These are phyloP conservation scores for Eristalis pertinax DNA, from an alignment of 2,888 invertebrate genomes.

Conservation along the genomic window DNA sequence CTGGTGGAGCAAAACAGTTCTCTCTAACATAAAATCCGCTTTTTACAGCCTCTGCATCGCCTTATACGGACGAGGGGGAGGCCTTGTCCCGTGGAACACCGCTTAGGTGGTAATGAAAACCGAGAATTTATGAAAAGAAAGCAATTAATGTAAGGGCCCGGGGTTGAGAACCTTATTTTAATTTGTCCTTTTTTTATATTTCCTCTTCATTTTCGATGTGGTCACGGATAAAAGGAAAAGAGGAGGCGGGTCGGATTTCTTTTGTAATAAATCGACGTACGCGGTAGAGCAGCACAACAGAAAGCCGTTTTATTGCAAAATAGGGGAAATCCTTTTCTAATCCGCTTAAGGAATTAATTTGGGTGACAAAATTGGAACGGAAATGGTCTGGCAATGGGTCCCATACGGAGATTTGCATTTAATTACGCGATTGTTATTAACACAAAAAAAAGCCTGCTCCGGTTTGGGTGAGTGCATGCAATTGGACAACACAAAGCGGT, in stretches of 20 bases:
- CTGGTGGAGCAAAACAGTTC: not conserved
- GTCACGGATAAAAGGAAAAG: slow-evolving; percentile 1
- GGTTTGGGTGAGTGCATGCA: not conserved
- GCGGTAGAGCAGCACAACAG: not conserved
- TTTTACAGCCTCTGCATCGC: slow-evolving; percentile 10
- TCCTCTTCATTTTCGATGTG: not conserved
- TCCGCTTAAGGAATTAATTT: slow-evolving; percentile 68
- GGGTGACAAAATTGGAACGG: slow-evolving; percentile 52
- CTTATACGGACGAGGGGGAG: not conserved
- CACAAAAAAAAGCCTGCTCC: not conserved
- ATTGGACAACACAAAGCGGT: not conserved
- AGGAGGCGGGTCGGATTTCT: not conserved
- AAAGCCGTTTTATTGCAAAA: slow-evolving; percentile 49
- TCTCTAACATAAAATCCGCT: slow-evolving; percentile 29
- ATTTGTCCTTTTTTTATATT: not conserved
- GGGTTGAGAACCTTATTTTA: slow-evolving; percentile 11
- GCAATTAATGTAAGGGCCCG: slow-evolving; percentile 49
- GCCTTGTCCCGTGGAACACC: not conserved
- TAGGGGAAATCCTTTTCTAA: slow-evolving; percentile 42
- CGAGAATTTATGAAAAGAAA: slow-evolving; percentile 60
- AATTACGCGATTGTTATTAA: slow-evolving; percentile 21
- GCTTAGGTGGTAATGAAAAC: slow-evolving; percentile 54
- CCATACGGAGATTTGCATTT: slow-evolving; percentile 20
- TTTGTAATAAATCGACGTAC: not conserved
- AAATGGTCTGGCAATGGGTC: slow-evolving; percentile 43